Percentiles rank a stretch among this genome's conserved stretches.
Evolutionary conservation across 2,113 vertebrate genomes (phyloP).

Genomic region (Oriolus oriolus): DNA sequence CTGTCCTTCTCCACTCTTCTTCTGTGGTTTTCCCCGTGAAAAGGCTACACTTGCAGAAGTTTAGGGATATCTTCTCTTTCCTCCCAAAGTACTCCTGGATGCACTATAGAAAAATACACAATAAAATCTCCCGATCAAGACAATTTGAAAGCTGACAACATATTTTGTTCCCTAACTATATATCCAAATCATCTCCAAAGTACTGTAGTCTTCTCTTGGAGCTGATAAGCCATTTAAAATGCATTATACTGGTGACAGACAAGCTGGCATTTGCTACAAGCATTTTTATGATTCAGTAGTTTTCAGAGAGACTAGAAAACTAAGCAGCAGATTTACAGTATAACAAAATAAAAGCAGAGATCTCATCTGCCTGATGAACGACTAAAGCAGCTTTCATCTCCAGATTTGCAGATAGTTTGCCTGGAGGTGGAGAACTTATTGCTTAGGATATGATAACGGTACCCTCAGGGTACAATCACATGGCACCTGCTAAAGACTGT

Average conservation of each 20-base stretch:
- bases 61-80: not conserved
- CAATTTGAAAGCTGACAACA: slow-evolving; percentile 6
- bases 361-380: slow-evolving; percentile 57
- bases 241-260: slow-evolving; percentile 48
- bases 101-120: not conserved
- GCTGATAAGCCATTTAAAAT: slow-evolving; percentile 53
- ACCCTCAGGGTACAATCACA: not conserved
- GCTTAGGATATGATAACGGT: not conserved
- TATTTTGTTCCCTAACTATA: slow-evolving; percentile 35
- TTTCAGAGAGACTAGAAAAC: slow-evolving; percentile 30
- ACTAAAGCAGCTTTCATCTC: slow-evolving; percentile 42
- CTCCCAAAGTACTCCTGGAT: not conserved
- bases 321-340: slow-evolving; percentile 47
- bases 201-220: not conserved
- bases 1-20: not conserved
- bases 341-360: slow-evolving; percentile 55
- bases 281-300: slow-evolving; percentile 54
- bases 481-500: not conserved
- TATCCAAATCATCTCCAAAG: slow-evolving; percentile 3
- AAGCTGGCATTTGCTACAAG: slow-evolving; percentile 39
- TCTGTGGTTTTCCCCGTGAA: not conserved
- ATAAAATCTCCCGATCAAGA: not conserved
- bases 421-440: slow-evolving; percentile 16
- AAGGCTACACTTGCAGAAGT: not conserved
- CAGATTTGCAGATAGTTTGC: slow-evolving; percentile 30